These are phyloP conservation scores for Oreochromis mossambicus DNA, from an alignment of 2,797 vertebrate species.

Conservation along the genomic window DNA sequence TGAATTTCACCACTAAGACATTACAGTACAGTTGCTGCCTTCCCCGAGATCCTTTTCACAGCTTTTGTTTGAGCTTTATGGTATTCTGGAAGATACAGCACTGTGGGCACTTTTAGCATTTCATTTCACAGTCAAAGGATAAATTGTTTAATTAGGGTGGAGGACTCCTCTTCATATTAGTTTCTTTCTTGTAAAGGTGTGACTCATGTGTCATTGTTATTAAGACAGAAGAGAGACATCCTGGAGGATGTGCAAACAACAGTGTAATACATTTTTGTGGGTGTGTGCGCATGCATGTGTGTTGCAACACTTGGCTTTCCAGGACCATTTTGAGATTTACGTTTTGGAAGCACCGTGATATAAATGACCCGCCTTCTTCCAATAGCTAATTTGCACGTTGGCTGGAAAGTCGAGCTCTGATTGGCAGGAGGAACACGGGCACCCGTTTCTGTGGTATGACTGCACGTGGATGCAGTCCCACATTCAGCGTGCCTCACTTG, in stretches of 20 bases:
- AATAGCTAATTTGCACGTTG: neutral
- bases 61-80: neutral
- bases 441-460: neutral
- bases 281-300: neutral
- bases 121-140: neutral
- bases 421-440: neutral
- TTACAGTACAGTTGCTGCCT: neutral
- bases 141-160: conserved; percentile 1
- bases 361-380: neutral
- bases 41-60: neutral
- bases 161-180: neutral
- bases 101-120: neutral
- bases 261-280: neutral
- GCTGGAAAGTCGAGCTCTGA: neutral
- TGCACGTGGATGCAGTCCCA: neutral
- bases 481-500: neutral
- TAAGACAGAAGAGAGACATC: neutral
- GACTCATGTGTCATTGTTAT: conserved; percentile 19
- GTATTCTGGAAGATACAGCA: neutral
- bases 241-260: neutral
- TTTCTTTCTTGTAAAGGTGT: neutral
- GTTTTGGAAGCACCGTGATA: neutral
- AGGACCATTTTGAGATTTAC: neutral
- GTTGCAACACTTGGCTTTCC: neutral
- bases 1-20: neutral